Conservation (phyloP, 1,140 invertebrate species). For the Sipha flava region DNA sequence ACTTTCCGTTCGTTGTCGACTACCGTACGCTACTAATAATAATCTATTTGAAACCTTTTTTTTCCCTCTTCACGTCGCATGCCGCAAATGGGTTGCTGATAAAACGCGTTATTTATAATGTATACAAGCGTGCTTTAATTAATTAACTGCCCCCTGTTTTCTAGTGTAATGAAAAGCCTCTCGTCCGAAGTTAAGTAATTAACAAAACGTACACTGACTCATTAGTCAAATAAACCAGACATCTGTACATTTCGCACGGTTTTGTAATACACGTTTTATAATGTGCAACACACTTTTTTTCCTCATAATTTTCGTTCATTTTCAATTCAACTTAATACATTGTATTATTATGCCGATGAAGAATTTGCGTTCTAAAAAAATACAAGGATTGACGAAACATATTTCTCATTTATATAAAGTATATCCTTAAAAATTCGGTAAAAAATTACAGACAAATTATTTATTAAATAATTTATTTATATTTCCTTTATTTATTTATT, state of each 20-base stretch:
- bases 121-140: conserved; percentile 25
- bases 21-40: background rate
- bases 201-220: conserved; percentile 15
- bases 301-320: too few relatives aligned
- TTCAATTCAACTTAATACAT: too few relatives aligned
- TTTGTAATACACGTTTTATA: background rate
- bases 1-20: background rate
- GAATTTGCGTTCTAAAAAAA: too few relatives aligned
- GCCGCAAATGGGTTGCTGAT: background rate
- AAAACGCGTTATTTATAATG: conserved; percentile 29
- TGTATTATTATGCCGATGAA: too few relatives aligned
- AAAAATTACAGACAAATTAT: too few relatives aligned
- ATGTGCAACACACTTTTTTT: too few relatives aligned
- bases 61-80: background rate
- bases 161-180: conserved; percentile 23
- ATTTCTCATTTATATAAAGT: too few relatives aligned
- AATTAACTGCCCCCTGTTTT: conserved; percentile 7
- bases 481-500: too few relatives aligned
- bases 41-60: conserved; percentile 9
- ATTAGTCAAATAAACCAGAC: conserved; percentile 28
- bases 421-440: too few relatives aligned
- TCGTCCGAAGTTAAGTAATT: conserved; percentile 28
- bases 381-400: too few relatives aligned
- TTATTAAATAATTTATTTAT: too few relatives aligned
- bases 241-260: conserved; percentile 18